These are phyloP conservation scores for Circaetus gallicus DNA, from an alignment of 2,113 vertebrate species.

Conservation along the genomic window DNA sequence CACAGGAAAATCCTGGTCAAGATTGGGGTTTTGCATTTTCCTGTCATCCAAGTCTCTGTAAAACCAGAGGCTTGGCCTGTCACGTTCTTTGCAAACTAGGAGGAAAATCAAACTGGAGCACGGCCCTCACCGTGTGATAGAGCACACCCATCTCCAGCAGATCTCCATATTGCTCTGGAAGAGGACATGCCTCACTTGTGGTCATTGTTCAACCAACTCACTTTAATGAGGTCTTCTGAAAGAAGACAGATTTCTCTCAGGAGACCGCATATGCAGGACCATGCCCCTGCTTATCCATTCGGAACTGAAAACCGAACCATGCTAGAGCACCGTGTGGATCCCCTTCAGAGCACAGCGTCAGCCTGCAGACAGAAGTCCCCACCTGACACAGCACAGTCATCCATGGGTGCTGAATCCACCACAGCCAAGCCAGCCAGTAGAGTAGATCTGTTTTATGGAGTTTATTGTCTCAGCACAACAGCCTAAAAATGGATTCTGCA, in stretches of 20 bases:
- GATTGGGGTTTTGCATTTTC: background rate
- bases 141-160: background rate
- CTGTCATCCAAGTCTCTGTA: background rate
- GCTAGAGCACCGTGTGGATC: background rate
- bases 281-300: no score
- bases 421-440: background rate
- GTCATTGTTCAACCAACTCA: background rate
- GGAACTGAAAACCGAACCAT: accelerated
- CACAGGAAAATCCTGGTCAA: background rate
- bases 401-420: background rate
- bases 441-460: background rate
- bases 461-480: background rate
- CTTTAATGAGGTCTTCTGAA: background rate
- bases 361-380: background rate
- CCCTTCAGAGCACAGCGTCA: background rate
- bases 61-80: background rate
- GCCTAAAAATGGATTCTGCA: background rate
- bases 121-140: background rate
- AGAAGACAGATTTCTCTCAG: background rate
- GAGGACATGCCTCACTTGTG: no score
- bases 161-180: background rate
- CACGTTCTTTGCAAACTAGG: background rate
- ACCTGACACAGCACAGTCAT: background rate
- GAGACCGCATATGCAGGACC: background rate
- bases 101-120: background rate